phyloP scores from a whole-genome alignment of 2,888 invertebrate species.

The Lithophane leautieri region DNA sequence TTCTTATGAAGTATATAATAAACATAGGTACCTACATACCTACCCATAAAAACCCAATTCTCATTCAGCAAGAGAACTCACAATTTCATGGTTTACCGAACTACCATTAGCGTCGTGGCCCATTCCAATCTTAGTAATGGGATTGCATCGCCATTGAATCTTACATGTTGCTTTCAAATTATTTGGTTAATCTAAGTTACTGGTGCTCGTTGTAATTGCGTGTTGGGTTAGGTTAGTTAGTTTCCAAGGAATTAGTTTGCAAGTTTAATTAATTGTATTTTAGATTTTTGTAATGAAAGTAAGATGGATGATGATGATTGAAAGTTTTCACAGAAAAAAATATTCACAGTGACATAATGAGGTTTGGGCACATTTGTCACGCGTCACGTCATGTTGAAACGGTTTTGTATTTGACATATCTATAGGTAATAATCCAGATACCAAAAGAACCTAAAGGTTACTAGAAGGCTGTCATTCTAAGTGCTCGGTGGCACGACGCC shows the following conservation, averaged over 20 bases:
- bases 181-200: constrained; percentile 56
- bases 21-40: constrained; percentile 14
- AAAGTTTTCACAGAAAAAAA: too few relatives aligned
- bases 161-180: constrained; percentile 59
- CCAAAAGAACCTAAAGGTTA: neutral
- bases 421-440: too few relatives aligned
- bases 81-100: constrained; percentile 62
- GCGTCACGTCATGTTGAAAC: neutral
- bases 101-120: constrained; percentile 52
- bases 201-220: constrained; percentile 9
- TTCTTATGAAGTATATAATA: constrained; percentile 27
- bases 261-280: neutral
- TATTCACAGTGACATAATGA: neutral
- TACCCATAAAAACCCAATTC: constrained; percentile 51
- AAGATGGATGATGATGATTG: too few relatives aligned
- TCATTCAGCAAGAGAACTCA: constrained; percentile 53
- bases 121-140: constrained; percentile 66
- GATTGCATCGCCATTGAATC: constrained; percentile 62
- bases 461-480: too few relatives aligned
- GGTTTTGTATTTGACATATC: neutral
- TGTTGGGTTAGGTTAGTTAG: too few relatives aligned
- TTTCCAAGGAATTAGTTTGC: neutral
- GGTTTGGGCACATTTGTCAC: neutral
- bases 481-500: too few relatives aligned
- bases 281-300: neutral